A percentile compares a stretch with the other conserved stretches of the same genome.
phyloP scores from a whole-genome alignment of 1,140 invertebrate species.

The Sarcophaga bullata region DNA sequence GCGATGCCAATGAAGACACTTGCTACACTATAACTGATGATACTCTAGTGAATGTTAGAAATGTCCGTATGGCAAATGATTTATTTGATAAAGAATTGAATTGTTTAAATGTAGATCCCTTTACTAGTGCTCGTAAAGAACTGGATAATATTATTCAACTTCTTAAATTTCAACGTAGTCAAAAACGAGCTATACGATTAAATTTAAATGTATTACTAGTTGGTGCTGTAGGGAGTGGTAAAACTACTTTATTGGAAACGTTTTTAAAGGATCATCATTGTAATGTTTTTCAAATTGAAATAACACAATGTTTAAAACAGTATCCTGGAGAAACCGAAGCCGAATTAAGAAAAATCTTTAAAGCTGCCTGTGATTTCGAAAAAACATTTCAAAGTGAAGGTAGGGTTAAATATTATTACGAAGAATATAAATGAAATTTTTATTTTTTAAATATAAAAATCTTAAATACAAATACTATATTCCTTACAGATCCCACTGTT shows the following conservation, averaged over 20 bases:
- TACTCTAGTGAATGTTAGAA: conserved; percentile 45
- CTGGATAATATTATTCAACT: conserved; percentile 50
- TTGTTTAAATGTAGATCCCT: conserved; percentile 27
- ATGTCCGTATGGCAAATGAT: conserved; percentile 44
- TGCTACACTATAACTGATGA: conserved; percentile 47
- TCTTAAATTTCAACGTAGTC: background rate
- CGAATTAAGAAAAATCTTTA: conserved; percentile 63
- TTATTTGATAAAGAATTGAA: background rate
- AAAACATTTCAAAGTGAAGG: conserved; percentile 48
- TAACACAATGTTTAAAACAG: conserved; percentile 53
- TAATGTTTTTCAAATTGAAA: conserved; percentile 55
- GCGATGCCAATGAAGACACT: background rate
- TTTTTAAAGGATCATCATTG: conserved; percentile 50
- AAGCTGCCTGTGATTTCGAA: conserved; percentile 57
- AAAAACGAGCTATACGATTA: conserved; percentile 32
- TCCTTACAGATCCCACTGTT: conserved; percentile 51
- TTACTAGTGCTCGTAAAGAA: conserved; percentile 45
- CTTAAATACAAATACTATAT: too few relatives aligned
- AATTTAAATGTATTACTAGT: conserved; percentile 52
- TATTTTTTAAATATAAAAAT: too few relatives aligned
- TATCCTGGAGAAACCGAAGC: conserved; percentile 67
- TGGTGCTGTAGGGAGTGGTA: conserved; percentile 55
- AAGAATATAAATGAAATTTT: background rate
- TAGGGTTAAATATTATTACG: conserved; percentile 45
- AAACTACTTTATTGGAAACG: conserved; percentile 49